Base-by-base conservation (phyloP, 2,797 vertebrate species). In the Smutsia gigantea region DNA sequence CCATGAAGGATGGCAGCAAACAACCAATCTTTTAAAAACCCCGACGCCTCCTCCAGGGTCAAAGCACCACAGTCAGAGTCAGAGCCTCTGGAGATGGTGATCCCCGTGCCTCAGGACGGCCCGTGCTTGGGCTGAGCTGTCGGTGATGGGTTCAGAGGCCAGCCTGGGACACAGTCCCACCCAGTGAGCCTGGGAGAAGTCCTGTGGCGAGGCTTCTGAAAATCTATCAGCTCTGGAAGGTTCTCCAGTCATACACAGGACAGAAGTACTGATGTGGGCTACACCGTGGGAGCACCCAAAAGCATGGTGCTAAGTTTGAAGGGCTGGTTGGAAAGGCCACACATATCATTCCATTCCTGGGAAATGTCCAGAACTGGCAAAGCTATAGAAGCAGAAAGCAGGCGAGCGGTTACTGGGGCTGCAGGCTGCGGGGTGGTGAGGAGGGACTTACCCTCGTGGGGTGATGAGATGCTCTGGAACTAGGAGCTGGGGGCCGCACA, bases 61-160 rank as follows among this genome's bases (percentile, higher is more conserved):
- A 46, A 10, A 42, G 42, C 42, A 42, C 42, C 42, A 6, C 42
- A 9, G 42, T 7, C 42, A 42, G 42, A 42, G 42, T 42, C 42
- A 42, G 42, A 46, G 42, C 42, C 42, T 10, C 42, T 46, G 42
- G 42, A 8, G 42, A 46, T 46, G 42, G 42, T 46, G 42, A 10
- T 8, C 42, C 42, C 42, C 8, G 42, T 46, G 42, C 42, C 42
- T 46, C 25, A 29, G 49, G 86, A 34, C 5, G 61, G 34, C 46
- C 23, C 46, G 55, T n/a, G n/a, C 7, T 2, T 10, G 15, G 14
- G n/a, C 6, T 11, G n/a, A 27, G 18, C 21, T 25, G 2, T 0
- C 13, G 1, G 27, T 13, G 21, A 69, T 29, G 21, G 51, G 29
- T 39, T 69, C 27, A 77, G 12, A 34, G 49, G 42, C 4, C 64